Conservation (phyloP, 2,113 vertebrate species). For the Oncorhynchus keta region DNA sequence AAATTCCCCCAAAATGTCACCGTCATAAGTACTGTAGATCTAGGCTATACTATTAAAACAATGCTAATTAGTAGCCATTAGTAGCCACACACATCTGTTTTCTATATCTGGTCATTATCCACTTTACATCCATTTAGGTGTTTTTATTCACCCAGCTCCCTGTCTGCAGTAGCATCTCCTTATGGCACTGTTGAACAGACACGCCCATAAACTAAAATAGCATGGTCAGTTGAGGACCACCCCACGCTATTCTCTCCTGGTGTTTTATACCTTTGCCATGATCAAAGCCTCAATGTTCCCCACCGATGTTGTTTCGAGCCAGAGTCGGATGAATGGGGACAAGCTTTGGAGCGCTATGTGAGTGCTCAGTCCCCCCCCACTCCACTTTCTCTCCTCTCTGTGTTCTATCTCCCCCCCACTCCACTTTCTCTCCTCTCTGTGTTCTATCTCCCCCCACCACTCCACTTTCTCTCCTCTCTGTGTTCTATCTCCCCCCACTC, state of each 20-base stretch:
- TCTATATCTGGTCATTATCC: no score
- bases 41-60: no score
- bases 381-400: not conserved
- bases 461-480: no score
- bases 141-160: not conserved
- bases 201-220: constrained; percentile 17
- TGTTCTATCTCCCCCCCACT: not conserved
- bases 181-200: constrained; percentile 8
- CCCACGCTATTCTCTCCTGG: constrained; percentile 9
- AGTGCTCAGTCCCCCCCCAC: not conserved
- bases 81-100: no score
- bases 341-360: constrained; percentile 11
- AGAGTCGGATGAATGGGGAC: constrained; percentile 32
- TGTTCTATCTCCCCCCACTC: not conserved
- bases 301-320: constrained; percentile 31
- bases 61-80: no score
- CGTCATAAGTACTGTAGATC: no score
- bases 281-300: constrained; percentile 20
- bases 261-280: constrained; percentile 14
- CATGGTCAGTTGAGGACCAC: constrained; percentile 6
- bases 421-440: not conserved
- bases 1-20: no score
- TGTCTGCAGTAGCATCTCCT: not conserved
- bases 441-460: not conserved
- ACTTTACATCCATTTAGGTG: no score